These are phyloP conservation scores for Plagodis dolabraria DNA, from an alignment of 2,888 invertebrate genomes.

Conservation along the genomic window DNA sequence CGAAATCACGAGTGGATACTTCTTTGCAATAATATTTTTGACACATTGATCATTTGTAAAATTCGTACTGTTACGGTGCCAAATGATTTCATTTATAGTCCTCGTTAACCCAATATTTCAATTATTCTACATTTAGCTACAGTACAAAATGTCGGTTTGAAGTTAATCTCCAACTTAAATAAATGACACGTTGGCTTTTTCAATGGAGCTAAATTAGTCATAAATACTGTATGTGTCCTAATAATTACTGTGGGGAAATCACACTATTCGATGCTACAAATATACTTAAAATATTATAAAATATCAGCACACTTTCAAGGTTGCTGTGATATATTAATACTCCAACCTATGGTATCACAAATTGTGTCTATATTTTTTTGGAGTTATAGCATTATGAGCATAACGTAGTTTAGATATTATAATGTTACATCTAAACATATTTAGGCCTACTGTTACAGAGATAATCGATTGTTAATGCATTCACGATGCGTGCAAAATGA, in stretches of 20 bases:
- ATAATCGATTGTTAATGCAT: constrained; percentile 3
- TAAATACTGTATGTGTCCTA: constrained; percentile 22
- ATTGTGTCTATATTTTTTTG: constrained; percentile 8
- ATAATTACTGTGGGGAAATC: constrained; percentile 11
- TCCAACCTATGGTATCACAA: constrained; percentile 5
- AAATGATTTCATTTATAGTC: not conserved
- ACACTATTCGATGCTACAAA: constrained; percentile 28
- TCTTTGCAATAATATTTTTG: too few relatives aligned
- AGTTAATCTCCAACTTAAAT: not conserved
- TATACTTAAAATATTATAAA: constrained; percentile 23
- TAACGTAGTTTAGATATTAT: not conserved
- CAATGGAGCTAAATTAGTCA: constrained; percentile 31
- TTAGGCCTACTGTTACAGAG: constrained; percentile 16
- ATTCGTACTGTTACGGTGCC: too few relatives aligned
- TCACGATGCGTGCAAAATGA: constrained; percentile 9
- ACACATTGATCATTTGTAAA: too few relatives aligned
- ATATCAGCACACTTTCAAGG: constrained; percentile 20
- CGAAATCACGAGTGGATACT: too few relatives aligned
- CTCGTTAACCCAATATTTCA: not conserved
- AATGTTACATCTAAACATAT: constrained; percentile 2
- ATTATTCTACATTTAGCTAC: constrained; percentile 4
- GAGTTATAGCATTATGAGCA: not conserved
- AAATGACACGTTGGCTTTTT: constrained; percentile 2
- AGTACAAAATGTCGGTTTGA: constrained; percentile 21
- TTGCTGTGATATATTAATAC: constrained; percentile 10